Evolutionary conservation across 2,888 invertebrate genomes (phyloP), one percentile per base, ranked within the genome.

Genomic region (Allolobophora icterica): DNA sequence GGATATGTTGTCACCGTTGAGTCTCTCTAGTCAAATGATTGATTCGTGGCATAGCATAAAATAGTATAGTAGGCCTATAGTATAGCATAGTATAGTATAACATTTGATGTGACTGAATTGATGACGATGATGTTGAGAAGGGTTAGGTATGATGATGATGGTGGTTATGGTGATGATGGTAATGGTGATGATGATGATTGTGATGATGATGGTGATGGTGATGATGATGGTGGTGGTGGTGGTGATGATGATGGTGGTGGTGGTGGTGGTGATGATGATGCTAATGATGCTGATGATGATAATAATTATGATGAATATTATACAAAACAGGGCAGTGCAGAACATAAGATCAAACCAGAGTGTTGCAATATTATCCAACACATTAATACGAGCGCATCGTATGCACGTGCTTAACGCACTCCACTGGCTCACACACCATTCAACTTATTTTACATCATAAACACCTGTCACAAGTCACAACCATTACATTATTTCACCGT

Each of bases 281-380:
- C 1, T 34, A 19, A 90, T 52, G 90, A 40, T 90, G 34, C 40
- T 15, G 42, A 40, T 38, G 89, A 89, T 38, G 89, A 89, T 89
- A 45, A 40, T 91, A 71, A 89, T 89, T 45, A 38, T 38, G 89
- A 89, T 89, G 89, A 89, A n/a, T n/a, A n/a, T n/a, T n/a, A n/a
- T n/a, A n/a, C n/a, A n/a, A 42, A 40, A 42, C 33, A 71, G 52
- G 3, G 24, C 11, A 24, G 52, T 24, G 24, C 71, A 71, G 71
- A 8, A 71, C 4, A n/a, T 13, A 1, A 71, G 1, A n/a, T 71
- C 8, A n/a, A n/a, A n/a, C 11, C 71, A 71, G 8, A n/a, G 71
- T 11, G n/a, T 71, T 71, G 71, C n/a, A 8, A 71, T n/a, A 30
- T 30, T 24, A 58, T 11, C 24, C 13, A 30, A 58, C 19, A 11